Percentiles rank a stretch among this genome's conserved stretches.
These are phyloP conservation scores for Yponomeuta plumbellus DNA, from an alignment of 2,888 invertebrate genomes.

Conservation along the genomic window DNA sequence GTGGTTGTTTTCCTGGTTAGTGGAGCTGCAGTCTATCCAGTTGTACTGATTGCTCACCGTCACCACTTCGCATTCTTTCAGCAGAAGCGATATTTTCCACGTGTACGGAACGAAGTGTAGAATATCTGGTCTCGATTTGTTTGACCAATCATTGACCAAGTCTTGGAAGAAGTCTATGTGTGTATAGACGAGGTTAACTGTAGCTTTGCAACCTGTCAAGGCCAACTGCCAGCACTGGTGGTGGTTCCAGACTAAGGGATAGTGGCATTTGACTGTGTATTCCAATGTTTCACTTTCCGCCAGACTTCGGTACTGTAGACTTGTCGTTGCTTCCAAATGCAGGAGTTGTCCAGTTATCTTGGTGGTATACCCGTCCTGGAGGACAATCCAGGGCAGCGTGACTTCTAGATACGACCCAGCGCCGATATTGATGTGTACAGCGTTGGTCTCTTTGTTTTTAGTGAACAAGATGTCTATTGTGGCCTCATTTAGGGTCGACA, in stretches of 20 bases:
- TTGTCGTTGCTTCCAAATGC: slow-evolving; percentile 96
- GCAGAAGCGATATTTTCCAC: slow-evolving; percentile 92
- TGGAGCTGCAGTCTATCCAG: slow-evolving; percentile 98
- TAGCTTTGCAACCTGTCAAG: slow-evolving; percentile 95
- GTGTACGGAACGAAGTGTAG: slow-evolving; percentile 97
- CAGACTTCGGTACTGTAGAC: slow-evolving; percentile 93
- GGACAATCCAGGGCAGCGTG: slow-evolving; percentile 95
- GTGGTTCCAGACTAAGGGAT: slow-evolving; percentile 96
- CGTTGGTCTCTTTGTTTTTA: slow-evolving; percentile 95
- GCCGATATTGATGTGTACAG: slow-evolving; percentile 95
- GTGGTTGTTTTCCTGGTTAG: slow-evolving; percentile 96
- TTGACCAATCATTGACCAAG: slow-evolving; percentile 97
- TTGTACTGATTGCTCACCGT: slow-evolving; percentile 97
- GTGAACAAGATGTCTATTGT: slow-evolving; percentile 98
- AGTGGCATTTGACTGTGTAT: slow-evolving; percentile 91
- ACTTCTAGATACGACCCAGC: slow-evolving; percentile 97
- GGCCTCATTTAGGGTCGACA: slow-evolving; percentile 93
- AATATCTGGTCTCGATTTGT: slow-evolving; percentile 94
- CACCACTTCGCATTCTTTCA: slow-evolving; percentile 97
- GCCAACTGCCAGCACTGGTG: slow-evolving; percentile 96
- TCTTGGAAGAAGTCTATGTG: slow-evolving; percentile 98
- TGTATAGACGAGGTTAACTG: slow-evolving; percentile 92
- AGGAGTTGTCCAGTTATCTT: slow-evolving; percentile 95
- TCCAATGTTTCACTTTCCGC: slow-evolving; percentile 96
- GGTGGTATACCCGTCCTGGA: slow-evolving; percentile 91